Base-by-base conservation (phyloP, 2,797 vertebrate genomes). In the Karalla daura region DNA sequence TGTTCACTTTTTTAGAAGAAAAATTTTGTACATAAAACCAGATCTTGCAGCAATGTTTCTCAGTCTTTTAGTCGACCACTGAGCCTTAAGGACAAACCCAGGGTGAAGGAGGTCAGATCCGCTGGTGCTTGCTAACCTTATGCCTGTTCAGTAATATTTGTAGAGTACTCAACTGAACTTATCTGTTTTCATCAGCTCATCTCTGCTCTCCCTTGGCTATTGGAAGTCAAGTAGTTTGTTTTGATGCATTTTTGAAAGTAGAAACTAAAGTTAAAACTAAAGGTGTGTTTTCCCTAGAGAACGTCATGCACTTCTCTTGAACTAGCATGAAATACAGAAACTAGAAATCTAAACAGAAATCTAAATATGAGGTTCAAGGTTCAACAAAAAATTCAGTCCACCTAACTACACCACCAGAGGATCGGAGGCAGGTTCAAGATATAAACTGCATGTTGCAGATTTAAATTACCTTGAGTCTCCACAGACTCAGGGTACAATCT, bases 131-230 rank as follows among this genome's bases (percentile, higher is more conserved):
- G 28, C 28, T n/a, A 30, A 30, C 10, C 28, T 30, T 30, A 10
- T 30, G 28, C 10, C 7, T 10, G 4, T 10, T 7, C 28, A 30
- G 28, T 30, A 6, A 5, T 30, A 30, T 30, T 30, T 30, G 28
- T 7, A 30, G 28, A 10, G 6, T 30, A 30, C 10, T 30, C 28
- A 30, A 10, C 7, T 10, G 6, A 30, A 10, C 28, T 30, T 30
- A 30, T 30, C 32, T 11, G 32, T 33, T 33, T 17, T 36, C 9
- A 52, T 64, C 21, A 45, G n/a, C 27, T 41, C 18, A 8, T 43
- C 36, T 43, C 5, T 30, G 8, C 14, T 56, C 18, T 50, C 30
- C 54, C 55, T 59, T 36, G 35, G 14, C 45, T 46, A 37, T 37
- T 60, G 30, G 37, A 7, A 58, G 45, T 46, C 41, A 7, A 18